phyloP scores from a whole-genome alignment of 2,797 vertebrate genomes.

The Channa striata region DNA sequence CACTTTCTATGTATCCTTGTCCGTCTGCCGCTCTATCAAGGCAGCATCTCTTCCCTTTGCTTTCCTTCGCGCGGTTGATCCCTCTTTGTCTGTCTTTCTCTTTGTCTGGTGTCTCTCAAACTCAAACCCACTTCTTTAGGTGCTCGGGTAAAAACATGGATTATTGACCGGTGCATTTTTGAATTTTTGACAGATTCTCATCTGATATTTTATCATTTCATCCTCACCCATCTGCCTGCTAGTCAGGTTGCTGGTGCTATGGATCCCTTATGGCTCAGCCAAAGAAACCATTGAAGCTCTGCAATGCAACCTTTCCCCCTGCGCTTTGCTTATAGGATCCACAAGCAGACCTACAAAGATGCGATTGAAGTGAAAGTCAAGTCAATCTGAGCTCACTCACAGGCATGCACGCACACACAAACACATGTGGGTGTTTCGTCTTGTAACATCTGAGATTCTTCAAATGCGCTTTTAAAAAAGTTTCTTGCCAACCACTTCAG shows the following conservation, averaged over 20 bases:
- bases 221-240: slow-evolving; percentile 69
- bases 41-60: slow-evolving; percentile 21
- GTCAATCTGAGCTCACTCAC: slow-evolving; percentile 77
- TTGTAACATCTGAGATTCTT: slow-evolving; percentile 82
- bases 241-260: slow-evolving; percentile 71
- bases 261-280: slow-evolving; percentile 72
- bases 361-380: slow-evolving; percentile 80
- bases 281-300: slow-evolving; percentile 71
- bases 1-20: neutral
- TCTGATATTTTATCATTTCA: slow-evolving; percentile 69
- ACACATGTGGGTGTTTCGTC: slow-evolving; percentile 79
- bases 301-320: slow-evolving; percentile 71
- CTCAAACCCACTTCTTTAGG: slow-evolving; percentile 33
- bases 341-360: slow-evolving; percentile 80
- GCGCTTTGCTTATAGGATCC: slow-evolving; percentile 79
- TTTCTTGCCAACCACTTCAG: slow-evolving; percentile 82
- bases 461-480: slow-evolving; percentile 82
- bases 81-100: slow-evolving; percentile 23
- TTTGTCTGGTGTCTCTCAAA: slow-evolving; percentile 25
- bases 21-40: slow-evolving; percentile 2
- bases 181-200: slow-evolving; percentile 62
- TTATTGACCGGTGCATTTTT: slow-evolving; percentile 67
- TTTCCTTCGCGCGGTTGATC: slow-evolving; percentile 30
- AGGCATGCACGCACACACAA: slow-evolving; percentile 52
- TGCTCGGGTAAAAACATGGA: slow-evolving; percentile 52